Base-by-base conservation (phyloP, 2,888 invertebrate species). In the Drosophila ustulata region DNA sequence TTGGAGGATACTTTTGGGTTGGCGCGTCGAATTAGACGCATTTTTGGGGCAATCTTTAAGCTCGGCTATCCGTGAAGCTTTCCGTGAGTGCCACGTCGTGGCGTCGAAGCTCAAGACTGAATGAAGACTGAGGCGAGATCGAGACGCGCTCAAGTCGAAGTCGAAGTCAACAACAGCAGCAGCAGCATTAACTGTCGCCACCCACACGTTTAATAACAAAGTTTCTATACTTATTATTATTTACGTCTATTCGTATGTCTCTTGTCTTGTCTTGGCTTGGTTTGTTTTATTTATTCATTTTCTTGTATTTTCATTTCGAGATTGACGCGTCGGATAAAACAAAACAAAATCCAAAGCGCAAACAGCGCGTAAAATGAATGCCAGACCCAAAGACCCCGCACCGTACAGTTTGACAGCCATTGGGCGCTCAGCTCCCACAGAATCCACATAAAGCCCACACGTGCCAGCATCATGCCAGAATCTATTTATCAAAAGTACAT, bases 271-370 rank as follows among this genome's bases (percentile, higher is more conserved):
- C 39, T 56, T 43, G 32, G 43, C 45, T 55, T 45, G 32, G 23
- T 13, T 45, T 57, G 57, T 57, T 28, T 57, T 57, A 45, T 56
- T 43, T 71, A 32, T 32, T 39, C 50, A 39, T 41, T 37, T 65
- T 49, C 37, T 34, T 39, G 59, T 69, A 55, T 66, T 56, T 78
- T 66, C 47, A 68, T 45, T 73, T 65, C 45, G 52, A 78, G 87
- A 87, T 82, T 83, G 84, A 87, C 82, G 79, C 76, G 67, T 58
- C 71, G 77, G 77, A 86, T 82, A 75, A 75, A 77, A 66, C 32
- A 26, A 69, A 63, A 71, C 43, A 28, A 74, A 70, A 66, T 37
- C 30, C 68, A 61, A 66, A 30, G 37, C 67, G 62, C 68, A 76
- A 71, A 68, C 75, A 56, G 65, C 73, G 78, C 71, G 78, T 69